Evolutionary conservation across 2,888 invertebrate genomes (phyloP).

Genomic region (Tridacna gigas): DNA sequence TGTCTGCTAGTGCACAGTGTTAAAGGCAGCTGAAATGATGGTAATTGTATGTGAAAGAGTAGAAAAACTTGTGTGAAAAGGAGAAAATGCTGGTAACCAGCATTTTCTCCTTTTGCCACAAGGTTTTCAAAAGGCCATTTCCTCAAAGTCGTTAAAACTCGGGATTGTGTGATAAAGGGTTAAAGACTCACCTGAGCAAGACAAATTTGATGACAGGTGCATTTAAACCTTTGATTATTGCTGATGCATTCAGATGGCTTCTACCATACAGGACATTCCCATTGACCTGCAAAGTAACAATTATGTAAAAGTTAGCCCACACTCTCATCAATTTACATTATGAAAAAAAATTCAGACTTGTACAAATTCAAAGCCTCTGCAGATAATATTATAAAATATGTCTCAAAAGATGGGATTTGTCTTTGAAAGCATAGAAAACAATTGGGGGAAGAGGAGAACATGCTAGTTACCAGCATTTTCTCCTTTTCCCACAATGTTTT

Average conservation of each 20-base stretch:
- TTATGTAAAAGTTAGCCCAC: background rate
- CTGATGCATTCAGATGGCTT: slow-evolving; percentile 98
- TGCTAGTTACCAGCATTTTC: background rate
- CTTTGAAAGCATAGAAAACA: background rate
- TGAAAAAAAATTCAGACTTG: background rate
- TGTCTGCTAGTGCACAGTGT: too few relatives aligned
- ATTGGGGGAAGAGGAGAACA: background rate
- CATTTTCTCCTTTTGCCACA: slow-evolving; percentile 7
- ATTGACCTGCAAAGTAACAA: slow-evolving; percentile 90
- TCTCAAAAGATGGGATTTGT: background rate
- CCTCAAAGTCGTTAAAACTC: background rate
- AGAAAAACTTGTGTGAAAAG: background rate
- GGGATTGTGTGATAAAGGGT: too few relatives aligned
- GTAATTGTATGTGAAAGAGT: background rate
- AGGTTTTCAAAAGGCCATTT: background rate
- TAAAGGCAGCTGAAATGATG: too few relatives aligned
- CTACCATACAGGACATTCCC: slow-evolving; percentile 96
- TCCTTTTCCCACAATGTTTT: slow-evolving; percentile 5
- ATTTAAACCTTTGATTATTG: slow-evolving; percentile 95
- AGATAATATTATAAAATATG: background rate
- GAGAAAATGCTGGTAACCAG: background rate
- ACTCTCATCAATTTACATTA: background rate
- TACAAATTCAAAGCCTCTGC: too few relatives aligned
- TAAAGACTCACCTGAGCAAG: slow-evolving; percentile 89
- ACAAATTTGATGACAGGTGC: slow-evolving; percentile 94